Percentiles rank a stretch among this genome's conserved stretches.
phyloP scores from a whole-genome alignment of 2,797 vertebrate species.

The Chrysocyon brachyurus region DNA sequence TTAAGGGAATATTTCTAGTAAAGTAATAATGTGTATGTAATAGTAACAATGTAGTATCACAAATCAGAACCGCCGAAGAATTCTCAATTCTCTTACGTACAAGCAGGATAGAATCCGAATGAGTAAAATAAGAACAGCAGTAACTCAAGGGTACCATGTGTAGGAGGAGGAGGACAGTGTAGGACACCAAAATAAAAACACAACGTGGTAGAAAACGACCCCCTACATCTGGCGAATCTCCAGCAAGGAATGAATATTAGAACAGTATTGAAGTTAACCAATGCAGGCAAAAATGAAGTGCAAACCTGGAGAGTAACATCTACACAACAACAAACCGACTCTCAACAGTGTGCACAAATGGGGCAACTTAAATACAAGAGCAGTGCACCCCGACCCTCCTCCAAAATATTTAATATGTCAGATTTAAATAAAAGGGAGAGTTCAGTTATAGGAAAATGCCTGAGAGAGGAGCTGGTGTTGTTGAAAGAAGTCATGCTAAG shows the following conservation, averaged over 20 bases:
- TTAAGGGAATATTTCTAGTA: not conserved
- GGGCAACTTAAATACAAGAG: slow-evolving; percentile 58
- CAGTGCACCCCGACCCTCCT: not conserved
- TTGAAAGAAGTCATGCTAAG: not conserved
- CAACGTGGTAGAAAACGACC: not conserved
- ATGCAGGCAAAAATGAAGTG: slow-evolving; percentile 47
- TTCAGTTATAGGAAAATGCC: not conserved
- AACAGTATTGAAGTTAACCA: slow-evolving; percentile 40
- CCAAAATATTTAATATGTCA: not conserved
- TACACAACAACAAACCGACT: not conserved
- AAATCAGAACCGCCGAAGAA: slow-evolving; percentile 57
- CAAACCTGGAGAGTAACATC: slow-evolving; percentile 55
- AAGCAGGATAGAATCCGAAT: slow-evolving; percentile 27
- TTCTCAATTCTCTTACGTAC: slow-evolving; percentile 70
- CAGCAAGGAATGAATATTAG: slow-evolving; percentile 5
- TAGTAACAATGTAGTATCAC: not conserved
- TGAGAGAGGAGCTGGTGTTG: not conserved
- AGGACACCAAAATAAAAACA: slow-evolving; percentile 16
- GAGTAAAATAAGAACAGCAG: slow-evolving; percentile 68
- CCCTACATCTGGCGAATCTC: not conserved
- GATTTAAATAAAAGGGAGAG: not conserved
- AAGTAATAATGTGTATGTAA: not conserved
- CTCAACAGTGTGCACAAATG: not conserved
- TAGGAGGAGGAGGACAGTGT: not conserved
- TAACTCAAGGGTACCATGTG: slow-evolving; percentile 44